phyloP scores from a whole-genome alignment of 2,888 invertebrate species.

The Stenodema calcarata region DNA sequence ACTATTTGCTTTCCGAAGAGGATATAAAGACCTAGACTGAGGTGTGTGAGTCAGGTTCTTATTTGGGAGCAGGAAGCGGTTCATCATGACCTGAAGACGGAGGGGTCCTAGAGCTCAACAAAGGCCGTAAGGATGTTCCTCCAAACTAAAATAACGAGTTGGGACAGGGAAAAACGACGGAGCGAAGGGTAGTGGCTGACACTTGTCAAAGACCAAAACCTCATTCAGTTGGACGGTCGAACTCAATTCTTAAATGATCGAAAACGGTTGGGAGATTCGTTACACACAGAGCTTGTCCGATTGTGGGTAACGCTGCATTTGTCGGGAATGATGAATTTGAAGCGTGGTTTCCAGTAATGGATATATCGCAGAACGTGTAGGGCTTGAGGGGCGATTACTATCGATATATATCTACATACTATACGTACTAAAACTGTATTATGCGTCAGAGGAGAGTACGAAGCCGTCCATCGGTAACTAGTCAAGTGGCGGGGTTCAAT shows the following conservation, averaged over 20 bases:
- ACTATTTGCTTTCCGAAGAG: neutral
- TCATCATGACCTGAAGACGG: neutral
- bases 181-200: neutral
- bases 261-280: neutral
- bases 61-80: neutral
- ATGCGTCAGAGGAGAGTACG: too few relatives aligned
- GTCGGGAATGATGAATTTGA: too few relatives aligned
- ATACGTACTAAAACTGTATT: too few relatives aligned
- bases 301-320: too few relatives aligned
- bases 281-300: too few relatives aligned
- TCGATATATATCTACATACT: too few relatives aligned
- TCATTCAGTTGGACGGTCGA: neutral
- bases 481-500: too few relatives aligned
- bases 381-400: too few relatives aligned
- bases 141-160: neutral
- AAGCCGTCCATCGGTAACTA: too few relatives aligned
- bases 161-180: neutral
- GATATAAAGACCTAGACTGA: neutral
- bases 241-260: neutral
- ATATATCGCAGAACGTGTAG: too few relatives aligned
- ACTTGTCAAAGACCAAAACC: neutral
- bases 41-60: neutral
- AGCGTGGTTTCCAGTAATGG: too few relatives aligned
- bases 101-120: neutral
- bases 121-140: neutral